phyloP scores from a whole-genome alignment of 2,888 invertebrate species.

The Trachelus tabidus region DNA sequence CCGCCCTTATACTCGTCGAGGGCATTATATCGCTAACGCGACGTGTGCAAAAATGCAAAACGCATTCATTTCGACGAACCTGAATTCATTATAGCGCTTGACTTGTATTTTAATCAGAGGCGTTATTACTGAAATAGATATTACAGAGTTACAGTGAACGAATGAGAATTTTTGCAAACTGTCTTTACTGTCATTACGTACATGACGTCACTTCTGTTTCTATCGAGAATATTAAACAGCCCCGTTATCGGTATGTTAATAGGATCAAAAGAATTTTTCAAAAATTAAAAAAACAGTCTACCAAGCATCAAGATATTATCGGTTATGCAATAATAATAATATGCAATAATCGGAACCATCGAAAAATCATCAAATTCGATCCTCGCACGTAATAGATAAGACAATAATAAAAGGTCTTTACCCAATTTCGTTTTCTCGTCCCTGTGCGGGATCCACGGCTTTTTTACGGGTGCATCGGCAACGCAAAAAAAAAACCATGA shows the following conservation, averaged over 20 bases:
- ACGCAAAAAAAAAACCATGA: not conserved
- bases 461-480: not conserved
- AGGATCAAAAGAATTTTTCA: not conserved
- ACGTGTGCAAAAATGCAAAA: conserved; percentile 41
- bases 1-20: conserved; percentile 3
- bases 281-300: not conserved
- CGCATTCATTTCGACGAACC: conserved; percentile 44
- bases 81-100: conserved; percentile 43
- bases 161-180: not conserved
- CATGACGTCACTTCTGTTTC: not conserved
- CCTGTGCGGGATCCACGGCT: not conserved
- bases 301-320: not conserved
- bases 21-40: conserved; percentile 35
- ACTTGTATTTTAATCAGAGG: conserved; percentile 43
- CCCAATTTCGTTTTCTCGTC: not conserved
- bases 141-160: not conserved
- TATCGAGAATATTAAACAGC: not conserved
- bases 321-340: not conserved
- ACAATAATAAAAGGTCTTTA: not conserved
- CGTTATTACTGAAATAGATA: conserved; percentile 22
- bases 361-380: not conserved
- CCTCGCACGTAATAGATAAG: not conserved
- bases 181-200: not conserved
- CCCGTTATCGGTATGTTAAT: not conserved
- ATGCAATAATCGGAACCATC: not conserved